Evolutionary conservation across 2,888 invertebrate genomes (phyloP).

Genomic region (Catonia carolina): DNA sequence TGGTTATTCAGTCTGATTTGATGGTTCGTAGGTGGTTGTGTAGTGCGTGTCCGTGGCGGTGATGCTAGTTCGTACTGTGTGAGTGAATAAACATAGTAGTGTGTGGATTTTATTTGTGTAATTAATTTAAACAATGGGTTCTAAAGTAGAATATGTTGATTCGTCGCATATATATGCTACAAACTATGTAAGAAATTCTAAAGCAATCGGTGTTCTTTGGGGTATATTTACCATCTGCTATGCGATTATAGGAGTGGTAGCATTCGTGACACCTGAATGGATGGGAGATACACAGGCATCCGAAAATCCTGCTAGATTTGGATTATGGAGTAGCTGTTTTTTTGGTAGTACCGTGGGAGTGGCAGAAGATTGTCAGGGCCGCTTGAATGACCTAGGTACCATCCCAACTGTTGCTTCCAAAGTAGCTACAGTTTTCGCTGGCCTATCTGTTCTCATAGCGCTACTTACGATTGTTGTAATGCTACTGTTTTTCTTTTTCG

Average conservation of each 20-base stretch:
- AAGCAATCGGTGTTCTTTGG: conserved; percentile 96
- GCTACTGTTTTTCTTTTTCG: conserved; percentile 88
- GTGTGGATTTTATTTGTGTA: too few species aligned
- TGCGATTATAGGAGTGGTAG: conserved; percentile 89
- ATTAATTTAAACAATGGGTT: conserved; percentile 63
- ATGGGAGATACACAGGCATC: conserved; percentile 63
- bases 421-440: conserved; percentile 82
- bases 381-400: conserved; percentile 72
- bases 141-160: conserved; percentile 88
- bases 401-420: conserved; percentile 79
- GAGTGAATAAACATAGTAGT: too few species aligned
- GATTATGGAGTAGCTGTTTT: conserved; percentile 84
- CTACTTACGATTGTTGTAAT: conserved; percentile 81
- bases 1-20: too few species aligned
- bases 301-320: conserved; percentile 84
- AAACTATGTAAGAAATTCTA: conserved; percentile 84
- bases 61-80: too few species aligned
- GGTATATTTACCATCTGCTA: conserved; percentile 96
- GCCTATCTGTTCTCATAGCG: conserved; percentile 75
- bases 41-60: too few species aligned
- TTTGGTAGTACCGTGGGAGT: conserved; percentile 55
- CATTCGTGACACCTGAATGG: conserved; percentile 94
- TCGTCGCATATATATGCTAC: conserved; percentile 85
- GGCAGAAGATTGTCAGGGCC: conserved; percentile 75
- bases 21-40: too few species aligned